phyloP scores from a whole-genome alignment of 2,113 vertebrate species.

The Pollimyrus isidori region DNA sequence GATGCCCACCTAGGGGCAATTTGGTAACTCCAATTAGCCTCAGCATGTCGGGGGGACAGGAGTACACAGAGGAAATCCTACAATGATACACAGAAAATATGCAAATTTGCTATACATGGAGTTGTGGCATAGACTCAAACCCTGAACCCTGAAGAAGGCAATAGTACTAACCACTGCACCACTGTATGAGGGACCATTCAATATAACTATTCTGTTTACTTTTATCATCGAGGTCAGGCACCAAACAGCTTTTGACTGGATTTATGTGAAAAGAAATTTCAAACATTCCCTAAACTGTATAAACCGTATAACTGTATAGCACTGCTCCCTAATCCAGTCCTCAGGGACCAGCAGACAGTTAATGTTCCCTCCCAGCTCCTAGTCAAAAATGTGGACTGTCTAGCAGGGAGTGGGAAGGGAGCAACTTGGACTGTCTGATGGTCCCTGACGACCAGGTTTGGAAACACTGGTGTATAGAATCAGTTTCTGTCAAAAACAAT shows the following conservation, averaged over 20 bases:
- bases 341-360: neutral
- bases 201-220: neutral
- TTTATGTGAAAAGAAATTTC: neutral
- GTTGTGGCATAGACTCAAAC: neutral
- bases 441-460: neutral
- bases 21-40: neutral
- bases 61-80: neutral
- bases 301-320: neutral
- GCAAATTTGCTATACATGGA: too few species aligned
- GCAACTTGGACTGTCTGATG: neutral
- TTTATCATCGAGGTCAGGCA: neutral
- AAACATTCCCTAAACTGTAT: neutral
- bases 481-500: neutral
- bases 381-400: neutral
- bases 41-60: neutral
- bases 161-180: neutral
- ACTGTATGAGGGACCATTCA: neutral
- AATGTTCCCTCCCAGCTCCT: neutral
- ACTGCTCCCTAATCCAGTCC: neutral
- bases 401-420: too few species aligned
- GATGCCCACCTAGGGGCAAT: neutral
- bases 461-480: neutral
- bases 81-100: neutral
- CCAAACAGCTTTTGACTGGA: neutral
- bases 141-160: too few species aligned